Percentiles rank a stretch among this genome's conserved stretches.
Evolutionary conservation across 2,888 invertebrate genomes (phyloP).

Genomic region (Alitta virens): DNA sequence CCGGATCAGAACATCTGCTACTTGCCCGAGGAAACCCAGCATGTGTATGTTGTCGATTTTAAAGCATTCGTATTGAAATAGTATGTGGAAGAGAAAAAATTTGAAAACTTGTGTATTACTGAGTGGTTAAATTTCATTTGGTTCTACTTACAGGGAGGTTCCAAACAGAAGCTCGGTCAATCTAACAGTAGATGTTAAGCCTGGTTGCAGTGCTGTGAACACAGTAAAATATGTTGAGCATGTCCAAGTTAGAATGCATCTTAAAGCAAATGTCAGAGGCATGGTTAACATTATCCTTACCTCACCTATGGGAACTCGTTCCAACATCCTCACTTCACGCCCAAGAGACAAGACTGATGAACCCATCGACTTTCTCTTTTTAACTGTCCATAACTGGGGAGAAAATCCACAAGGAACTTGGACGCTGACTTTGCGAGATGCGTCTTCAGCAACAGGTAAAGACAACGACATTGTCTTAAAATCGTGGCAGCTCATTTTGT

Average conservation of each 20-base stretch:
- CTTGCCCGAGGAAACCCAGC: slow-evolving; percentile 4
- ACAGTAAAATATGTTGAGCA: slow-evolving; percentile 46
- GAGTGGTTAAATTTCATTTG: background rate
- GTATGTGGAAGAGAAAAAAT: too few species aligned
- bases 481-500: slow-evolving; percentile 19
- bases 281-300: slow-evolving; percentile 42
- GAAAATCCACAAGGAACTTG: slow-evolving; percentile 48
- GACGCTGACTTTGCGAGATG: slow-evolving; percentile 37
- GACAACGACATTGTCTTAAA: background rate
- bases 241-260: slow-evolving; percentile 40
- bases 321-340: slow-evolving; percentile 41
- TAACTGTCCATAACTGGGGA: slow-evolving; percentile 52
- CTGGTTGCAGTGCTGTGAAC: slow-evolving; percentile 27
- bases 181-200: background rate
- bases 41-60: slow-evolving; percentile 19
- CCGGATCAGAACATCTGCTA: slow-evolving; percentile 53
- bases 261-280: slow-evolving; percentile 39
- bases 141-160: background rate
- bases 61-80: too few species aligned
- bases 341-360: slow-evolving; percentile 33
- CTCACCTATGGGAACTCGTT: slow-evolving; percentile 40
- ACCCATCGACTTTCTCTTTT: slow-evolving; percentile 47
- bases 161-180: background rate
- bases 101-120: background rate
- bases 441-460: background rate